Evolutionary conservation across 2,113 vertebrate genomes (phyloP).

Genomic region (Dasyornis broadbenti): DNA sequence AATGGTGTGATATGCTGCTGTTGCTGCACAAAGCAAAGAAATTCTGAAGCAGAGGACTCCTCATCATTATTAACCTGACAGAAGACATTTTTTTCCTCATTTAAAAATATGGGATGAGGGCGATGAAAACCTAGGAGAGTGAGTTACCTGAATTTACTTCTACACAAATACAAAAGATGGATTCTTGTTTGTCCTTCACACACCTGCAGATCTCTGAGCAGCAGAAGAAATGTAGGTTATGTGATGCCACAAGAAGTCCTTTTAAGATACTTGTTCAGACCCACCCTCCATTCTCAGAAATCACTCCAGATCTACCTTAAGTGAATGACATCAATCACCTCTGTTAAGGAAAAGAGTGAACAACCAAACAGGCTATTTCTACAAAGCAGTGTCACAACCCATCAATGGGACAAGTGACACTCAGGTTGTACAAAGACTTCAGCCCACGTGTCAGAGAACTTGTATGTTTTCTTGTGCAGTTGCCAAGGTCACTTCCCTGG

Average conservation of each 20-base stretch:
- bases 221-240: neutral
- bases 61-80: neutral
- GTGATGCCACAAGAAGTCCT: neutral
- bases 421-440: neutral
- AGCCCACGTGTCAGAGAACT: accelerated
- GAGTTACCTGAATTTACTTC: neutral
- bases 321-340: neutral
- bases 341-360: neutral
- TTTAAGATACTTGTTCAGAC: accelerated
- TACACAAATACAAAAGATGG: neutral
- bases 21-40: neutral
- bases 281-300: neutral
- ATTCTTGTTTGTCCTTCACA: neutral
- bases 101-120: neutral
- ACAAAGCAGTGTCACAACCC: neutral
- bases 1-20: neutral
- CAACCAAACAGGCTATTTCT: neutral
- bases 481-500: neutral
- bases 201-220: neutral
- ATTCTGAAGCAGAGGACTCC: neutral
- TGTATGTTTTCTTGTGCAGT: neutral
- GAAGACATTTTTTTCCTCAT: neutral
- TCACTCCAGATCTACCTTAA: neutral
- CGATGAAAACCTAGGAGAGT: neutral
- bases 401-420: neutral